Base-by-base conservation (phyloP, 2,797 vertebrate genomes). In the Echiichthys vipera region DNA sequence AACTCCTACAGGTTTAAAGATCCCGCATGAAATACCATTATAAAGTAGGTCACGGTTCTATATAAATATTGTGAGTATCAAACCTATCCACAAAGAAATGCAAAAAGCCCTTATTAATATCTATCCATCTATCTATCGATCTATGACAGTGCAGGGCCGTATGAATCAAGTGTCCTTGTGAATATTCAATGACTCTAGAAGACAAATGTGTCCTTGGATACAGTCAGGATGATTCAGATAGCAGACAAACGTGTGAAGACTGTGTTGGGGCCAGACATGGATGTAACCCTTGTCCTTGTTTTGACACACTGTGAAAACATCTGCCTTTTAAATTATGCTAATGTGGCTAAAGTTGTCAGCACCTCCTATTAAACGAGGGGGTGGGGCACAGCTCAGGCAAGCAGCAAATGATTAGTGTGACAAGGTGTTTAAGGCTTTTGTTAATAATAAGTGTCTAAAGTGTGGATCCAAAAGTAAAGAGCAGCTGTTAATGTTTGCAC, bases 371-470 rank as follows among this genome's bases (percentile, higher is more conserved):
- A 78, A 88, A 87, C 65, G 78, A 91, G 51, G 76, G 74, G 66
- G 51, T 11, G 54, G 63, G 65, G 63, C 79, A 63, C 53, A 55
- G 51, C 78, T 89, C 75, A 84, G 76, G 83, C 18, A 30, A 83
- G 85, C 70, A 74, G 75, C 42, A 77, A 74, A 82, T 92, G 84
- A 94, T 92, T 83, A 84, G 43, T 77, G 57, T 90, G 92, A 93
- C 91, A 93, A 92, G 90, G 89, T 91, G 93, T 91, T 93, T 91
- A 84, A 90, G 83, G 92, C 67, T 79, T 90, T 88, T 85, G 79
- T 91, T 92, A 94, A 87, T 92, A 94, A 87, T 87, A 88, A 89
- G 66, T 53, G 82, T 80, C 86, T 83, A 58, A 64, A 74, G 90
- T 83, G 87, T 76, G 66, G 65, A 47, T 55, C 57, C 43, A 53